These are phyloP conservation scores for Schizotus pectinicornis DNA, from an alignment of 2,888 invertebrate genomes.

Conservation along the genomic window DNA sequence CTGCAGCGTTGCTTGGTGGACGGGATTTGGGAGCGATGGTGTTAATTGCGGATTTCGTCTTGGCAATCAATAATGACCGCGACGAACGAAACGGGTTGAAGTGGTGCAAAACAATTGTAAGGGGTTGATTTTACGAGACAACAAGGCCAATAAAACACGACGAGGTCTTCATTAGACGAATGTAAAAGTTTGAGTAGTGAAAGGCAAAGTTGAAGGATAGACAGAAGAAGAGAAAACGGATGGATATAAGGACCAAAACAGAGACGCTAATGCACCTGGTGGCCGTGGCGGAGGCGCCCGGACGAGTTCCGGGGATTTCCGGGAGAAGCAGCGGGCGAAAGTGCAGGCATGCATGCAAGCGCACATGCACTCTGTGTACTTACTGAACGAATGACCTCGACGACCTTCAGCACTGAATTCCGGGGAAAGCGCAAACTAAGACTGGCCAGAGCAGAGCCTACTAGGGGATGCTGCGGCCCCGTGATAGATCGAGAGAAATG, in stretches of 20 bases:
- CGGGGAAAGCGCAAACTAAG: conserved; percentile 55
- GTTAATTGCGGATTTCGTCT: conserved; percentile 1
- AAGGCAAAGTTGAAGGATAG: conserved; percentile 45
- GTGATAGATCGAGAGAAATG: conserved; percentile 60
- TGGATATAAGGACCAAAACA: conserved; percentile 58
- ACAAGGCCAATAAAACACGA: background rate
- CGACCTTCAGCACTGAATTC: conserved; percentile 51
- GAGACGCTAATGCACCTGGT: conserved; percentile 38
- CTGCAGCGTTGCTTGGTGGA: too few relatives aligned
- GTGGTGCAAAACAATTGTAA: background rate
- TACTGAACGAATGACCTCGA: conserved; percentile 46
- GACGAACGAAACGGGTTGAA: conserved; percentile 9
- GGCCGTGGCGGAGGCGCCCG: conserved; percentile 30
- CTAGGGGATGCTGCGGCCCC: conserved; percentile 57
- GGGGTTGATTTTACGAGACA: background rate
- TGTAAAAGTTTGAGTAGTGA: conserved; percentile 28
- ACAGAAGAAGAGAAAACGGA: conserved; percentile 52
- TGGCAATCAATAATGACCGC: conserved; percentile 18
- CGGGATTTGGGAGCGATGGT: too few relatives aligned
- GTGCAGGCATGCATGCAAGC: conserved; percentile 28
- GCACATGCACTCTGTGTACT: conserved; percentile 42
- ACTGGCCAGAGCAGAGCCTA: conserved; percentile 54
- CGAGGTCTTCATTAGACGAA: background rate
- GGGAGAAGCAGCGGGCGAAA: conserved; percentile 14
- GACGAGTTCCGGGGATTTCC: conserved; percentile 4